Evolutionary conservation across 2,113 vertebrate genomes (phyloP).

Genomic region (Bettongia penicillata): DNA sequence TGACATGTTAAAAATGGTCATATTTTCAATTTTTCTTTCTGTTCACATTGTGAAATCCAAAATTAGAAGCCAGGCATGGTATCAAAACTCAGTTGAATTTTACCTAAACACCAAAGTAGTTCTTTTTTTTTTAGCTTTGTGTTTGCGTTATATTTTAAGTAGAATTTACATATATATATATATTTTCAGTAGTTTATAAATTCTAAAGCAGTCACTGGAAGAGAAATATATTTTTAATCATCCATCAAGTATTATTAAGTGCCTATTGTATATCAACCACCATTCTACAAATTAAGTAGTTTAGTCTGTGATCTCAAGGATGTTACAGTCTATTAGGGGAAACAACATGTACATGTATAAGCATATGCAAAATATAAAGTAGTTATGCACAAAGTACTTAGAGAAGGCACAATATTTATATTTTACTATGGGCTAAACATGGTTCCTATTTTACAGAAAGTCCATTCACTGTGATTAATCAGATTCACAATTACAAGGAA

Average conservation of each 20-base stretch:
- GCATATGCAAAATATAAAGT: not conserved
- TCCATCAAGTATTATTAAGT: not conserved
- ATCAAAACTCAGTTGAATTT: slow-evolving; percentile 17
- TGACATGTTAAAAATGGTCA: slow-evolving; percentile 21
- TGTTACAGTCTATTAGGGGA: not conserved
- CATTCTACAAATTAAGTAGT: not conserved
- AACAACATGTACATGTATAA: not conserved
- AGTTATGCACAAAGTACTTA: not conserved
- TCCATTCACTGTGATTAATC: slow-evolving; percentile 53
- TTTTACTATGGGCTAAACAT: slow-evolving; percentile 48
- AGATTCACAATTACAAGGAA: slow-evolving; percentile 38
- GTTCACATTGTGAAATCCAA: slow-evolving; percentile 25
- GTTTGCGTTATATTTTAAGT: slow-evolving; percentile 25
- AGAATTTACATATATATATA: slow-evolving; percentile 56
- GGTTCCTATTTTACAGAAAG: slow-evolving; percentile 57
- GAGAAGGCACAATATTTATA: not conserved
- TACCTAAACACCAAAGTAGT: slow-evolving; percentile 33
- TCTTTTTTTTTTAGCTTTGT: slow-evolving; percentile 8
- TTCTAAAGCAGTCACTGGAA: slow-evolving; percentile 45
- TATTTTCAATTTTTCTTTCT: slow-evolving; percentile 8
- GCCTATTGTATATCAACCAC: not conserved
- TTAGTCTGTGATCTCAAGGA: not conserved
- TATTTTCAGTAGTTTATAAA: slow-evolving; percentile 42
- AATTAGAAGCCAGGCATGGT: slow-evolving; percentile 37
- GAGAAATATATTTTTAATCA: slow-evolving; percentile 3